phyloP scores from a whole-genome alignment of 2,888 invertebrate genomes.

The Rhagonycha fulva region DNA sequence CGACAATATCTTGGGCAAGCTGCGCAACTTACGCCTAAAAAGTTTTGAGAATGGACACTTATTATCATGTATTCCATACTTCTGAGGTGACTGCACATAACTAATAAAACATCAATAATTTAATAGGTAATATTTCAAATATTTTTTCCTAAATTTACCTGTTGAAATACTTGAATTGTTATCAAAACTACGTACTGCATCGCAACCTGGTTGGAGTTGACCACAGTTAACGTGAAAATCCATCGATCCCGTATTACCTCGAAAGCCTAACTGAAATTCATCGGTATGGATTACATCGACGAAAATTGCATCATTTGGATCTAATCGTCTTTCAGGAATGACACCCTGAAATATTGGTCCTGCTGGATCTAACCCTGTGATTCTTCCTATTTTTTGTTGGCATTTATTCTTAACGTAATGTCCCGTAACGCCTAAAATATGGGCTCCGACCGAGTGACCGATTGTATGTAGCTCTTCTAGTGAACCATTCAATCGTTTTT shows the following conservation, averaged over 20 bases:
- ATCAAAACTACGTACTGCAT: not conserved
- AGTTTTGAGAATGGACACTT: not conserved
- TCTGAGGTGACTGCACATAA: slow-evolving; percentile 5
- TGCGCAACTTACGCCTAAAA: not conserved
- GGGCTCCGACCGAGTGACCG: not conserved
- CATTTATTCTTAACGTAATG: not conserved
- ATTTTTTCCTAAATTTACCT: not conserved
- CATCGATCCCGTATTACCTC: not conserved
- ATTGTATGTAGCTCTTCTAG: not conserved
- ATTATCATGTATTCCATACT: slow-evolving; percentile 5
- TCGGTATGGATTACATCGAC: not conserved
- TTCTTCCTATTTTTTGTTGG: not conserved
- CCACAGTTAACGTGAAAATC: not conserved
- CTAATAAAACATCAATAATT: not conserved
- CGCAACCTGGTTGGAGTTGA: not conserved
- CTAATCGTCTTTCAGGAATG: not conserved
- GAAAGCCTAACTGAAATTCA: not conserved
- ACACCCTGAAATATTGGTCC: not conserved
- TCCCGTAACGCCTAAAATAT: not conserved
- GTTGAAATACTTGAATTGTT: not conserved
- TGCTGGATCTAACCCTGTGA: not conserved
- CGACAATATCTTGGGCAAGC: not conserved
- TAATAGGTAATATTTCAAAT: not conserved
- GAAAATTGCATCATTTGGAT: not conserved
- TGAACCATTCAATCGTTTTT: not conserved